A percentile compares a stretch with the other conserved stretches of the same genome.
Conservation (phyloP, 2,888 invertebrate genomes). For the Drosophila peninsularis region DNA sequence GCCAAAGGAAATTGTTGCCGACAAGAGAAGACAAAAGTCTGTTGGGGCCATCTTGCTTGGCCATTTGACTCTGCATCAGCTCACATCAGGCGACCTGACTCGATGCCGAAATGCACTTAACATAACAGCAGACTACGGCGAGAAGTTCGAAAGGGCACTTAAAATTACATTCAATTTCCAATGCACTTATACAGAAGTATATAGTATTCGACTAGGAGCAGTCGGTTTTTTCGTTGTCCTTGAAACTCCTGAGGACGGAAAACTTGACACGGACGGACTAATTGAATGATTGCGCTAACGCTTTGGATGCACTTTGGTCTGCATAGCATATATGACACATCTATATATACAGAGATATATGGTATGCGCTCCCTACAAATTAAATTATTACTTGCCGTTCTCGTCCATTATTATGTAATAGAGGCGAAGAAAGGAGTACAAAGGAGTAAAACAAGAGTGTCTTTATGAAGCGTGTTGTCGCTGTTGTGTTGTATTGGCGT, state of each 20-base stretch:
- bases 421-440: slow-evolving; percentile 14
- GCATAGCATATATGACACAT: slow-evolving; percentile 1
- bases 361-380: slow-evolving; percentile 1
- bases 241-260: slow-evolving; percentile 1
- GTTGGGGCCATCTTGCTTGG: background rate
- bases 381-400: slow-evolving; percentile 67
- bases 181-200: background rate
- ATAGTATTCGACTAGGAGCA: background rate
- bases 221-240: background rate
- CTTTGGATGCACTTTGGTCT: slow-evolving; percentile 3
- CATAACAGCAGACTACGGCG: background rate
- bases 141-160: background rate
- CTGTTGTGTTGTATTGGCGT: background rate
- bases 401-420: slow-evolving; percentile 66
- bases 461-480: background rate
- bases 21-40: background rate
- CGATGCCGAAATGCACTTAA: slow-evolving; percentile 1
- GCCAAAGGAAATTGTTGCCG: background rate
- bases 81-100: background rate
- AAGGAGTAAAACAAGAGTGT: slow-evolving; percentile 9
- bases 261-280: background rate
- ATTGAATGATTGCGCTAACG: slow-evolving; percentile 22
- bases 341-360: background rate
- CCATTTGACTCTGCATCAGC: background rate
- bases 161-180: background rate